These are phyloP conservation scores for Nudaria mundana DNA, from an alignment of 2,888 invertebrate genomes.

Conservation along the genomic window DNA sequence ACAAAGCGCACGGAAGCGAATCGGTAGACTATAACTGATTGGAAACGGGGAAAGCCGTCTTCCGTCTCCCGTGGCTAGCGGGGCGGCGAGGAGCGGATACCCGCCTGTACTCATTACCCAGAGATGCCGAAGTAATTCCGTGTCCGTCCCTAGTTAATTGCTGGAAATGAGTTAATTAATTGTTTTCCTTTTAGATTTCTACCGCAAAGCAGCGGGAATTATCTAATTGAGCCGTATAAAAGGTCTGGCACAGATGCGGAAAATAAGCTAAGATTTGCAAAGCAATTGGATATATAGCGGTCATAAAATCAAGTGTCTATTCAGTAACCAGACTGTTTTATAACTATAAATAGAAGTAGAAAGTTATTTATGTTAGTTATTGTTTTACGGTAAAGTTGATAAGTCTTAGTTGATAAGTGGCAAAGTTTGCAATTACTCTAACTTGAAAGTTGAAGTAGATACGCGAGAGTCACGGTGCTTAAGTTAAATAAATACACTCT, in stretches of 20 bases:
- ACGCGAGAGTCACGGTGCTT: not conserved
- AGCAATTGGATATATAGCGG: not conserved
- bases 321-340: slow-evolving; percentile 3
- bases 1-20: slow-evolving; percentile 52
- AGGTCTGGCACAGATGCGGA: slow-evolving; percentile 1
- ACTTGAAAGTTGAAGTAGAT: not conserved
- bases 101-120: slow-evolving; percentile 51
- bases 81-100: slow-evolving; percentile 25
- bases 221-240: slow-evolving; percentile 40
- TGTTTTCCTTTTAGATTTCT: slow-evolving; percentile 70
- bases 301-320: slow-evolving; percentile 4
- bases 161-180: slow-evolving; percentile 73
- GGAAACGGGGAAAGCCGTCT: slow-evolving; percentile 54
- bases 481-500: not conserved
- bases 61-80: slow-evolving; percentile 39
- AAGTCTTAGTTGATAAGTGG: too few relatives aligned
- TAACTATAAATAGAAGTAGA: slow-evolving; percentile 3
- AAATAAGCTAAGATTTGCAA: slow-evolving; percentile 1
- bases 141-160: slow-evolving; percentile 69
- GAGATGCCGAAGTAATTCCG: slow-evolving; percentile 69
- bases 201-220: slow-evolving; percentile 38
- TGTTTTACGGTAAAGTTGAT: slow-evolving; percentile 1
- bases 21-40: slow-evolving; percentile 42
- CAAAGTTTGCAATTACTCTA: slow-evolving; percentile 4
- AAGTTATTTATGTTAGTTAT: slow-evolving; percentile 1